These are phyloP conservation scores for Furcula furcula DNA, from an alignment of 2,888 invertebrate species.

Conservation along the genomic window DNA sequence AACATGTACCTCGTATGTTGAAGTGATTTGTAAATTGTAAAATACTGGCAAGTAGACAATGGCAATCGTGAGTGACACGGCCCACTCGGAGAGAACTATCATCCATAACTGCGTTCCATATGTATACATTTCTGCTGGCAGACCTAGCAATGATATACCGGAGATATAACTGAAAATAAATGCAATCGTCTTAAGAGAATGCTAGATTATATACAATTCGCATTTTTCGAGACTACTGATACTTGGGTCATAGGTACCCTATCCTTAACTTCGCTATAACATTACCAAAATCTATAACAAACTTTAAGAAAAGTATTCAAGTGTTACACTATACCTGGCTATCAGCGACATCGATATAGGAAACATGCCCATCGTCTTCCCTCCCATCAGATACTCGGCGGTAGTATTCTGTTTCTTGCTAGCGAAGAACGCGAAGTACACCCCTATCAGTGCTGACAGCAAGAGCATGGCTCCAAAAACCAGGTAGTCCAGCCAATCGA, in stretches of 20 bases:
- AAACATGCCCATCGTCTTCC: conserved; percentile 89
- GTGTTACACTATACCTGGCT: conserved; percentile 87
- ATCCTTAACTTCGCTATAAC: too few species aligned
- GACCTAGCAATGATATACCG: conserved; percentile 86
- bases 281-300: too few species aligned
- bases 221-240: too few species aligned
- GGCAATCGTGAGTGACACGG: conserved; percentile 85
- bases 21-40: conserved; percentile 87
- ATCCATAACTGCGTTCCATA: conserved; percentile 88
- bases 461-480: conserved; percentile 85
- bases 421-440: conserved; percentile 87
- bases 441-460: conserved; percentile 84
- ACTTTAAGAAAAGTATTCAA: too few species aligned
- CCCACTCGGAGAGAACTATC: conserved; percentile 83
- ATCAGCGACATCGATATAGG: conserved; percentile 90
- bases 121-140: conserved; percentile 89
- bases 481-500: conserved; percentile 84
- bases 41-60: conserved; percentile 87
- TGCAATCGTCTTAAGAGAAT: too few species aligned
- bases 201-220: too few species aligned
- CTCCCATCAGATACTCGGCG: conserved; percentile 87
- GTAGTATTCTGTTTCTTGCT: conserved; percentile 86
- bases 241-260: too few species aligned
- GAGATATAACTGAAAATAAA: conserved; percentile 85
- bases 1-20: conserved; percentile 85